Evolutionary conservation across 2,797 vertebrate genomes (phyloP).

Genomic region (Sebastolobus alascanus): DNA sequence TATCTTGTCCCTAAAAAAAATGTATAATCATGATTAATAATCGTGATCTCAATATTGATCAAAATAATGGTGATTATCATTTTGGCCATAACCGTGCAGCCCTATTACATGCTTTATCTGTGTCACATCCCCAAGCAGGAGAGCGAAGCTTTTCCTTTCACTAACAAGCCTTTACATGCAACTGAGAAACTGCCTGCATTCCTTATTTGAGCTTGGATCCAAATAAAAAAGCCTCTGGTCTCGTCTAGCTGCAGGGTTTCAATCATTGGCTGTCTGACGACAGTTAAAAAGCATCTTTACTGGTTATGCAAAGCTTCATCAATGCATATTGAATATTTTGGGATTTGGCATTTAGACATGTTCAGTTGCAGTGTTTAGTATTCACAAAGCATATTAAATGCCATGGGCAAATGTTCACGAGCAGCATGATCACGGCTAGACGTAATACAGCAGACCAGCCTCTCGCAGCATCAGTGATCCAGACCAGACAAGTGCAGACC

Average conservation of each 20-base stretch:
- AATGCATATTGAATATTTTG: conserved; percentile 3
- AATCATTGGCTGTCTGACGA: conserved; percentile 21
- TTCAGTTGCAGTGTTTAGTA: background rate
- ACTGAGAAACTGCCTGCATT: conserved; percentile 31
- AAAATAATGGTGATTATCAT: too few species aligned
- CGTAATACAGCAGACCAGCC: background rate
- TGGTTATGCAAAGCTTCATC: conserved; percentile 2
- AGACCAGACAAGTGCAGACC: conserved; percentile 25
- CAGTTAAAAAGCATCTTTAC: conserved; percentile 16
- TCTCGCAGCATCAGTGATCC: conserved; percentile 18
- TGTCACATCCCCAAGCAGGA: background rate
- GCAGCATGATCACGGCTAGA: background rate
- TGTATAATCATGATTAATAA: too few species aligned
- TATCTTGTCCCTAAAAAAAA: too few species aligned
- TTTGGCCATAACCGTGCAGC: background rate
- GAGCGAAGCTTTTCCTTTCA: conserved; percentile 7
- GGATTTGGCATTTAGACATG: background rate
- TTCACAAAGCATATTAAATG: background rate
- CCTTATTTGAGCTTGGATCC: conserved; percentile 20
- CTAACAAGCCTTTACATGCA: conserved; percentile 38
- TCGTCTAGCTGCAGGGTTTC: background rate
- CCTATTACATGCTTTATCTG: background rate
- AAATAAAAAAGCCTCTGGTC: conserved; percentile 24
- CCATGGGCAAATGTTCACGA: background rate
- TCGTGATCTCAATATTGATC: too few species aligned